phyloP scores from a whole-genome alignment of 2,888 invertebrate species.

The Polydrusus pterygomalis region DNA sequence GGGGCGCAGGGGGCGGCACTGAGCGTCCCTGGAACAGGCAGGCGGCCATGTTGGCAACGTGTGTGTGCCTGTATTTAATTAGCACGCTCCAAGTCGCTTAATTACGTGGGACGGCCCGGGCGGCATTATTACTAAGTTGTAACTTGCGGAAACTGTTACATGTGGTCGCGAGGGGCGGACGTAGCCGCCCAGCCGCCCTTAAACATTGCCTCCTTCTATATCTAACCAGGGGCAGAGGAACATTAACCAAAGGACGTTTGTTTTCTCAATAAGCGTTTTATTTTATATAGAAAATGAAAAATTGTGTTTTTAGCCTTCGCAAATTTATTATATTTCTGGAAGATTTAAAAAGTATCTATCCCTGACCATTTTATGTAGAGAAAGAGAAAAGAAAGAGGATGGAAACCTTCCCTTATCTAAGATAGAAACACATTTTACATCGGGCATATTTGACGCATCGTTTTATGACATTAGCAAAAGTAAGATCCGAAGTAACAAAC shows the following conservation, averaged over 20 bases:
- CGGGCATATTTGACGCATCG: too few species aligned
- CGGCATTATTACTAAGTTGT: slow-evolving; percentile 59
- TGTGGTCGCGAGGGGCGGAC: slow-evolving; percentile 65
- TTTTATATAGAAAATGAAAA: background rate
- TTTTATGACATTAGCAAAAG: too few species aligned
- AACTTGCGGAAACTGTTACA: slow-evolving; percentile 69
- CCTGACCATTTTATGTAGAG: too few species aligned
- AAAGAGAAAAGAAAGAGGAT: too few species aligned
- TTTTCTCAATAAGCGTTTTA: slow-evolving; percentile 4
- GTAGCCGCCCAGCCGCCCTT: slow-evolving; percentile 46
- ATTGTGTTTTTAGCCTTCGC: background rate
- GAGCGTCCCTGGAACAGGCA: slow-evolving; percentile 50
- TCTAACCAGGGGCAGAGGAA: slow-evolving; percentile 26
- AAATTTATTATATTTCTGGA: too few species aligned
- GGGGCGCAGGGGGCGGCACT: slow-evolving; percentile 29
- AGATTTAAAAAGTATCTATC: too few species aligned
- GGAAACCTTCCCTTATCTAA: too few species aligned
- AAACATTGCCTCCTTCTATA: slow-evolving; percentile 32
- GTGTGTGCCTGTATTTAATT: slow-evolving; percentile 70
- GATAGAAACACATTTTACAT: too few species aligned
- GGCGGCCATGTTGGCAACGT: slow-evolving; percentile 61
- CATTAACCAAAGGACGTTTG: slow-evolving; percentile 6
- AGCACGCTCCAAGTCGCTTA: slow-evolving; percentile 68
- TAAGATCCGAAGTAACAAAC: too few species aligned
- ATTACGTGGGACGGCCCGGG: slow-evolving; percentile 70